phyloP scores from a whole-genome alignment of 2,888 invertebrate genomes.

The Catocala nupta region DNA sequence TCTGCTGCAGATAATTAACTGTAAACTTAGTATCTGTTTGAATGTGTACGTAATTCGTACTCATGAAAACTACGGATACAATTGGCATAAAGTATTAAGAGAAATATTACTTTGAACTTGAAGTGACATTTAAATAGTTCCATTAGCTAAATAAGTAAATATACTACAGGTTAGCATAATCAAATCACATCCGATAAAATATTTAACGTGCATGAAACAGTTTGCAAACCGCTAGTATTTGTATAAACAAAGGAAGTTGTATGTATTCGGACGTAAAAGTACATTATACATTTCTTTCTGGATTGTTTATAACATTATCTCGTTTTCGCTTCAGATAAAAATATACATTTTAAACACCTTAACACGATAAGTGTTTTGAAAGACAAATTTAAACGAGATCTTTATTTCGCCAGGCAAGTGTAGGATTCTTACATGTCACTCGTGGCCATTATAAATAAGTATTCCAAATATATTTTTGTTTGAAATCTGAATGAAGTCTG shows the following conservation, averaged over 20 bases:
- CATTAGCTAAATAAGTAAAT: too few species aligned
- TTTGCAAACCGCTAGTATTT: too few species aligned
- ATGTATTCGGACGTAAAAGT: conserved; percentile 41
- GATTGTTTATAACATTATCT: conserved; percentile 12
- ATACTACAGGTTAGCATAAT: too few species aligned
- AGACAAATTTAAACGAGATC: conserved; percentile 3
- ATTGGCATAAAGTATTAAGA: too few species aligned
- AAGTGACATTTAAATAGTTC: too few species aligned
- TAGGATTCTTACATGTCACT: conserved; percentile 16
- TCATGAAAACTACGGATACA: too few species aligned
- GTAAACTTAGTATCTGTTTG: too few species aligned
- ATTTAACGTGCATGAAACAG: too few species aligned
- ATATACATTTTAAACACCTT: conserved; percentile 8
- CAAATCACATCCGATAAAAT: too few species aligned
- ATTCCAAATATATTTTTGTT: conserved; percentile 10
- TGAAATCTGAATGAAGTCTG: conserved; percentile 16
- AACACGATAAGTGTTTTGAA: conserved; percentile 15
- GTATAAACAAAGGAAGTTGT: conserved; percentile 24
- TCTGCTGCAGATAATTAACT: too few species aligned
- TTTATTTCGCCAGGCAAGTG: background rate
- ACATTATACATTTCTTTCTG: conserved; percentile 29
- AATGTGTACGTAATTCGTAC: too few species aligned
- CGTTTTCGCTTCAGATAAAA: conserved; percentile 11
- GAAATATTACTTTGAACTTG: too few species aligned
- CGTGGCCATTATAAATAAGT: conserved; percentile 11